Conservation (phyloP, 1,140 invertebrate genomes). For the Venturia canescens region DNA sequence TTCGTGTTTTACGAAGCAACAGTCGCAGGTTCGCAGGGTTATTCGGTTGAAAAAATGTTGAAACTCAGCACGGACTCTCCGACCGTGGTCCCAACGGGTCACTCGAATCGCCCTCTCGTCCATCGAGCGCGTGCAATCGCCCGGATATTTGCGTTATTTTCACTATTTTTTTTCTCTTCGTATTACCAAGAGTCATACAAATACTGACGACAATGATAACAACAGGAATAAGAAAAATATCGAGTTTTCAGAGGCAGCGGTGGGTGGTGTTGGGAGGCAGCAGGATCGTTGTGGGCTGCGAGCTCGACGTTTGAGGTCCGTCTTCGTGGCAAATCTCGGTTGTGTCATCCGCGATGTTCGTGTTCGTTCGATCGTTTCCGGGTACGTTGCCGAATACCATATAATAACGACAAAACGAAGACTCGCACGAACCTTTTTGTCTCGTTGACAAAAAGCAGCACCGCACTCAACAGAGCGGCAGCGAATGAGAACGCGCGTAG, state of each 20-base stretch:
- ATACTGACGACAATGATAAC: neutral
- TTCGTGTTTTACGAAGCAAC: constrained; percentile 28
- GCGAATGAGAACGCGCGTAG: too few relatives aligned
- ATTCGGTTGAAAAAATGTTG: neutral
- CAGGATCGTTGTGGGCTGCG: neutral
- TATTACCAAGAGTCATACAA: too few relatives aligned
- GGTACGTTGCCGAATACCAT: neutral
- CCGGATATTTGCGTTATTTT: neutral
- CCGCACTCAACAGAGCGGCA: too few relatives aligned
- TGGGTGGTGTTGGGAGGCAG: neutral
- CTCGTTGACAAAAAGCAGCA: too few relatives aligned
- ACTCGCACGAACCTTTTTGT: neutral
- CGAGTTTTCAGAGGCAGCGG: neutral
- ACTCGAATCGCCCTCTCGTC: constrained; percentile 8
- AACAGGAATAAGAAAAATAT: neutral
- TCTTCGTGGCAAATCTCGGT: neutral
- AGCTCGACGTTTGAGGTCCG: neutral
- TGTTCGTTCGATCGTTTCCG: neutral
- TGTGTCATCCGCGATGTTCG: neutral
- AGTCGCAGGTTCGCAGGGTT: neutral
- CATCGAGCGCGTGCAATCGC: constrained; percentile 5
- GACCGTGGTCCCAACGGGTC: neutral
- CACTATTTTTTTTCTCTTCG: neutral
- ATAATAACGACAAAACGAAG: neutral
- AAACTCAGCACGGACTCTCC: neutral